These are phyloP conservation scores for Chondrosia reniformis DNA, from an alignment of 37 sponge, comb jelly and placozoan genomes.

Conservation along the genomic window DNA sequence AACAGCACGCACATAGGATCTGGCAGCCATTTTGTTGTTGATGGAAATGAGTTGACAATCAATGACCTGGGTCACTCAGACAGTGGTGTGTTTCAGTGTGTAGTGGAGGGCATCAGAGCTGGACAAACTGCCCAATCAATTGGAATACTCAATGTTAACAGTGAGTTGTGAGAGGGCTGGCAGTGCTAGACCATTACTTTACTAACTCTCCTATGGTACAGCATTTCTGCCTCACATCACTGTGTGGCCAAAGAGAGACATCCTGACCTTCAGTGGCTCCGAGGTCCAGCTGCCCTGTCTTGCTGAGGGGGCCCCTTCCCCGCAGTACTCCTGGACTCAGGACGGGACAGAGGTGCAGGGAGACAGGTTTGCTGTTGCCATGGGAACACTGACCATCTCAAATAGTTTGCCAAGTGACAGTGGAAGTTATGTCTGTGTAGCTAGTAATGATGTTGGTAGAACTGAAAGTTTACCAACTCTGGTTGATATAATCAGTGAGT, in stretches of 20 bases:
- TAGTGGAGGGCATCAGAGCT: not conserved
- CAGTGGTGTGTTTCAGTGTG: conserved; percentile 55
- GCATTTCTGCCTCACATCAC: no score
- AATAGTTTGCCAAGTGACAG: not conserved
- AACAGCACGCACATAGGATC: not conserved
- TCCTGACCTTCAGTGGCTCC: not conserved
- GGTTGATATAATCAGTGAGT: conserved; percentile 10
- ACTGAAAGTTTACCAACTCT: not conserved
- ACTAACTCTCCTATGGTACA: no score
- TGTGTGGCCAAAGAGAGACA: no score
- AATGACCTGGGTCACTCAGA: not conserved
- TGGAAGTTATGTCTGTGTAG: not conserved
- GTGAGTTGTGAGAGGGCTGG: conserved; percentile 4
- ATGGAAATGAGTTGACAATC: not conserved
- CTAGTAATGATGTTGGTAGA: not conserved
- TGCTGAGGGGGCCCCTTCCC: conserved; percentile 10
- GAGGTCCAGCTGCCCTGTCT: not conserved
- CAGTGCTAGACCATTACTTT: not conserved
- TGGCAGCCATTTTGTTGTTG: not conserved
- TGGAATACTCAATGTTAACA: not conserved
- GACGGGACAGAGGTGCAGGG: not conserved
- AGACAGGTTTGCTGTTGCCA: not conserved
- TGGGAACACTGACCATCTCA: not conserved
- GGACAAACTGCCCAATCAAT: not conserved
- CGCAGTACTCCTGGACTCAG: conserved; percentile 11